A percentile compares a stretch with the other conserved stretches of the same genome.
These are phyloP conservation scores for Acanthaster planci DNA, from an alignment of 35 echinoderm and acorn worm genomes.

Conservation along the genomic window DNA sequence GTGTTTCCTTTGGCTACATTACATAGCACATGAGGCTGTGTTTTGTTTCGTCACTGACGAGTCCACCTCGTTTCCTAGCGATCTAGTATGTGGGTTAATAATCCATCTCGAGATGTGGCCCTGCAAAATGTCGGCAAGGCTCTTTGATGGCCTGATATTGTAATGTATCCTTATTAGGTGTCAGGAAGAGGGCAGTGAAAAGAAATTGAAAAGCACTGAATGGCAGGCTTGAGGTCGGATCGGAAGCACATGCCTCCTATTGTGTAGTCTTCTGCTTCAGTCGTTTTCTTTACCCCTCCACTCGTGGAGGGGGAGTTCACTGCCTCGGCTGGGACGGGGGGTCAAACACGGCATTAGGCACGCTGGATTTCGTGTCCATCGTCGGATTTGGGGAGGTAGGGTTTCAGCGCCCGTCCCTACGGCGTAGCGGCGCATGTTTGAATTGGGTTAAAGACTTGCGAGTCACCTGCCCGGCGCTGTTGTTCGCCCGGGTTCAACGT, in stretches of 20 bases:
- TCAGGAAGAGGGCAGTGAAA: background rate
- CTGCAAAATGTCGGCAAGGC: slow-evolving; percentile 21
- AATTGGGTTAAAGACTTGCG: slow-evolving; percentile 43
- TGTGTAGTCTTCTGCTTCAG: slow-evolving; percentile 3
- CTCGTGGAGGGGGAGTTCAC: slow-evolving; percentile 2
- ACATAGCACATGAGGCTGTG: background rate
- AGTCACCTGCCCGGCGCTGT: slow-evolving; percentile 48
- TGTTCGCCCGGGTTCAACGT: slow-evolving; percentile 59
- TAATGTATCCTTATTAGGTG: slow-evolving; percentile 12
- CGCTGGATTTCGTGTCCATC: slow-evolving; percentile 33
- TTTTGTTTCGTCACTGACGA: slow-evolving; percentile 12
- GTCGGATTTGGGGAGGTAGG: slow-evolving; percentile 40
- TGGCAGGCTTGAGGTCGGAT: background rate
- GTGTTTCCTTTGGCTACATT: background rate
- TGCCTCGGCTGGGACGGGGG: slow-evolving; percentile 16
- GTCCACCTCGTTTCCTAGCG: background rate
- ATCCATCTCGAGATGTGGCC: background rate
- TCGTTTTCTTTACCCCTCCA: background rate
- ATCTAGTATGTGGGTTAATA: slow-evolving; percentile 3
- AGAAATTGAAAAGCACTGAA: background rate
- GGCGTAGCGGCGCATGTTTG: slow-evolving; percentile 36
- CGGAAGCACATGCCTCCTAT: background rate
- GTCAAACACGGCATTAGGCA: slow-evolving; percentile 51
- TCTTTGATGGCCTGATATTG: background rate
- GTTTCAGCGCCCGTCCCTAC: slow-evolving; percentile 39